Base-by-base conservation (phyloP, 92 coral and sea anemone genomes). In the Muricea muricata region DNA sequence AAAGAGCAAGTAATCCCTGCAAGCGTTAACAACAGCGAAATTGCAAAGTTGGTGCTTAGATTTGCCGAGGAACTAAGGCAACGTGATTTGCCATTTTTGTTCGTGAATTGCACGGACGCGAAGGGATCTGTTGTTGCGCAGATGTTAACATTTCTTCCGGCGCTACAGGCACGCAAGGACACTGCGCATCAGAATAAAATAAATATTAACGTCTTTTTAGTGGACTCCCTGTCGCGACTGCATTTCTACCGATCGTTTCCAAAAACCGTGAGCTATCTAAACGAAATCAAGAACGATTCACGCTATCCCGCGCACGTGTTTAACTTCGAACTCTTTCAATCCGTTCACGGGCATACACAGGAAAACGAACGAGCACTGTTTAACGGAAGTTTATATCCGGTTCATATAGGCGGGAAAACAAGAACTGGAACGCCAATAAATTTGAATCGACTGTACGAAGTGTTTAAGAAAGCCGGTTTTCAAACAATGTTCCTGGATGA, bases 201-300 rank as follows among this genome's bases (percentile, higher is more conserved):
- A n/a, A 95, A 93, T 50, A 87, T 95, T 0, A 93, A 93, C 45
- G 74, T 95, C 30, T 61, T 93, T 20, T 91, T 95, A 7, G 65
- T 91, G 23, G 98, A 95, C 32, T 95, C 98, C 0, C 82, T 93
- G 33, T 89, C 97, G 46, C 81, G 98, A 61, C 91, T 93, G 50
- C 98, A 95, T 76, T 95, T 95, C 81, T 93, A 89, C 75, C 97
- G 98, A 54, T 95, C 98, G 18, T 71, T 95, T 31, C 98, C 98
- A 0, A 81, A 87, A 73, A 93, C 98, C 4, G 60, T 90, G 6
- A 90, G 87, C 34, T 54, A 84, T 10, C 90, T 95, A 40, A 84
- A 84, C 33, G 78, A 80, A 18, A 93, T 91, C 92, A 56, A 74
- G 4, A 75, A 78, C 14, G 77, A 85, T 5, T 77, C 91, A 11